Evolutionary conservation across 2,888 invertebrate genomes (phyloP), one percentile per base, ranked within the genome.

Genomic region (Ctenicera cuprea): DNA sequence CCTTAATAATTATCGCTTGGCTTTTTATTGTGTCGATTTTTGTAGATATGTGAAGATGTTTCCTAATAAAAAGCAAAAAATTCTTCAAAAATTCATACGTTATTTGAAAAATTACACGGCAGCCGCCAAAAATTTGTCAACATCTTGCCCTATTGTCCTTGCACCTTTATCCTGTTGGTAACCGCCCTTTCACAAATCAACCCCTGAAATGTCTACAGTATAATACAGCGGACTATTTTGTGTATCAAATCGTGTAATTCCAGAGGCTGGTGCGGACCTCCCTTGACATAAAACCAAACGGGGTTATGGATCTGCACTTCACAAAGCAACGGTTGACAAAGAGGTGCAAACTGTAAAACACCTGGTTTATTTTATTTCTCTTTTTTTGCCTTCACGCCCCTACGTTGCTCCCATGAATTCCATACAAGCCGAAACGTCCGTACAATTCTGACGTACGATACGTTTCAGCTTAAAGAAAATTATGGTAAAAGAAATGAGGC

Each of bases 221-320:
- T 82, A 82, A 82, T 79, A 76, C 82, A 66, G 78, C 77, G 78
- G 69, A 82, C 82, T 80, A 82, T 83, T 82, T 83, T 82, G 83
- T 85, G 85, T 86, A 86, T 86, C 86, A 86, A 86, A 86, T 86
- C 85, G 85, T 82, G 85, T 86, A 86, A 86, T 86, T 86, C 86
- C 85, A 84, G 86, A 85, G 86, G 86, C 81, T 83, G 84, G 83
- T 81, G 81, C 80, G 85, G 77, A 82, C 84, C 85, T 83, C 86
- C 86, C 84, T 79, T 85, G 80, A 77, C 78, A 79, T 75, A 74
- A 65, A 77, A 77, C 73, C 73, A 71, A 75, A 75, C 73, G 64
- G 68, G 75, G 73, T 75, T 74, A 71, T 71, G 65, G 71, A 74
- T 68, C 43, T 67, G 65, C 63, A 63, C 64, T 75, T 68, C 45